A percentile compares a stretch with the other conserved stretches of the same genome.
Conservation (phyloP, 2,888 invertebrate genomes). For the Coenonympha glycerion region DNA sequence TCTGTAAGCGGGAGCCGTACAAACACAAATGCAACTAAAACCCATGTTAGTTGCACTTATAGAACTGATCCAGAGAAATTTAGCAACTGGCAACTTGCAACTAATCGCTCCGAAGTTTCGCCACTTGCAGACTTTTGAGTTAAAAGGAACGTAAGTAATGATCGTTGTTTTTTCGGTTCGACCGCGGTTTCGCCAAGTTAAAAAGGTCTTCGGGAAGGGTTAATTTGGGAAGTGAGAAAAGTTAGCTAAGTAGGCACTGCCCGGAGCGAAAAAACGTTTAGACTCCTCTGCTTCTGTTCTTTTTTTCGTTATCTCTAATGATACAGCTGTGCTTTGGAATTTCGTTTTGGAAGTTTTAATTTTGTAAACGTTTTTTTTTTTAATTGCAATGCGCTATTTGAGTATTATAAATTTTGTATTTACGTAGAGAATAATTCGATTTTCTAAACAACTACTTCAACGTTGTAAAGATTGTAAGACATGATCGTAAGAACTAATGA, state of each 20-base stretch:
- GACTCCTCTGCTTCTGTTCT: constrained; percentile 1
- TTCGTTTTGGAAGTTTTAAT: constrained; percentile 11
- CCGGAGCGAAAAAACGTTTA: constrained; percentile 20
- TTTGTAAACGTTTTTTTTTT: constrained; percentile 7
- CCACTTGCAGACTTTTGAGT: constrained; percentile 28
- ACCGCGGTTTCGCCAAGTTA: constrained; percentile 25
- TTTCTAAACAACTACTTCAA: no score
- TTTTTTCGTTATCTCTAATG: constrained; percentile 12
- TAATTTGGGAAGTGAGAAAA: constrained; percentile 23
- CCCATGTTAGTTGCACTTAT: constrained; percentile 16
- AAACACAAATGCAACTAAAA: constrained; percentile 22
- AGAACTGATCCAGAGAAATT: constrained; percentile 32
- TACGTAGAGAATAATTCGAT: neutral
- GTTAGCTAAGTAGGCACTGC: constrained; percentile 15
- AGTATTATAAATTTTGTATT: constrained; percentile 1
- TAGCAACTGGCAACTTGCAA: no score
- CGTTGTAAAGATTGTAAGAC: no score
- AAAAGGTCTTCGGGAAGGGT: constrained; percentile 23
- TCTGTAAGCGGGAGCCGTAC: constrained; percentile 4
- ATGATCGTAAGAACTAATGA: no score
- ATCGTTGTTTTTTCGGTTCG: constrained; percentile 26
- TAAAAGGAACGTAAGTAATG: constrained; percentile 25
- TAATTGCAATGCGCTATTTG: neutral
- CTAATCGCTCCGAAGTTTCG: constrained; percentile 36
- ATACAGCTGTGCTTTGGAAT: constrained; percentile 13